Evolutionary conservation across 1,140 invertebrate genomes (phyloP).

Genomic region (Aricia agestis): DNA sequence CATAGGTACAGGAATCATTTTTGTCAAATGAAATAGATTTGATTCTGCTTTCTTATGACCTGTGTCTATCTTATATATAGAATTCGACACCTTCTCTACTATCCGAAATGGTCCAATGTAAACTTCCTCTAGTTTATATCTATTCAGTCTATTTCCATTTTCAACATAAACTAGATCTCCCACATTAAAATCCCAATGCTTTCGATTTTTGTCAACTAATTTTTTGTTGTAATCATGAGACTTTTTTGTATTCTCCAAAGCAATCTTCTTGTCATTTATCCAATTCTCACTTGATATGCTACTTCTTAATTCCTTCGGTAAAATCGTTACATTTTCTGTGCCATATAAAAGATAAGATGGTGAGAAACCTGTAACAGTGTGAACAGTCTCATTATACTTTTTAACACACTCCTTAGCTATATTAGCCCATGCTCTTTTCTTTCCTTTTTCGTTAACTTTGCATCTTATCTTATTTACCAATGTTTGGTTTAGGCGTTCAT

Average conservation of each 20-base stretch:
- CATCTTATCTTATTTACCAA: slow-evolving; percentile 54
- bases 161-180: slow-evolving; percentile 6
- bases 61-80: slow-evolving; percentile 13
- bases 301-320: background rate
- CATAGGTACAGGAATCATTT: too few relatives aligned
- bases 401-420: slow-evolving; percentile 50
- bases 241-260: slow-evolving; percentile 21
- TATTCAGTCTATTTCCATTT: slow-evolving; percentile 20
- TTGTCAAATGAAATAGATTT: too few relatives aligned
- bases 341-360: slow-evolving; percentile 50
- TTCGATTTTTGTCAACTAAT: slow-evolving; percentile 31
- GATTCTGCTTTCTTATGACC: slow-evolving; percentile 9
- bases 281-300: background rate
- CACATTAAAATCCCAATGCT: background rate
- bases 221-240: slow-evolving; percentile 38
- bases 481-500: slow-evolving; percentile 23
- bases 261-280: background rate
- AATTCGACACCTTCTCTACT: slow-evolving; percentile 12
- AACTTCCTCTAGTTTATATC: slow-evolving; percentile 16
- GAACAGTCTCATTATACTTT: slow-evolving; percentile 53
- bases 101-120: slow-evolving; percentile 14
- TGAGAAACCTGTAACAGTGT: slow-evolving; percentile 45
- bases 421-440: slow-evolving; percentile 47
- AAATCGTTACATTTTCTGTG: slow-evolving; percentile 15
- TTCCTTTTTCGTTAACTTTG: slow-evolving; percentile 41